A percentile compares a stretch with the other conserved stretches of the same genome.
phyloP scores from a whole-genome alignment of 2,797 vertebrate species.

The Perodicticus potto region DNA sequence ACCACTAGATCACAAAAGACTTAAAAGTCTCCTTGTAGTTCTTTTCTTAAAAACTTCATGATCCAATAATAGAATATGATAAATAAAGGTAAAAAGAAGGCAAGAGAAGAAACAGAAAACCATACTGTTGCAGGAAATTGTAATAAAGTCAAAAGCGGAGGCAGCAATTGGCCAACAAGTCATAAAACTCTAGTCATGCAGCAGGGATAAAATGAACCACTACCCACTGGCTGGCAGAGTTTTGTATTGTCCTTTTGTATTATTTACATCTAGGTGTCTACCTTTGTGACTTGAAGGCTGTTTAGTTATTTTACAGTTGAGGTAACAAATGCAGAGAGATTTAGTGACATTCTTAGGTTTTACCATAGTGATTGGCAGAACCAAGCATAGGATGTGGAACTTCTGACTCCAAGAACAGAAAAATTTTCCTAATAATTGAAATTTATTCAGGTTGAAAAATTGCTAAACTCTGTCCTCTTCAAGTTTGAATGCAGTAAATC shows the following conservation, averaged over 20 bases:
- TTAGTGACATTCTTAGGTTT: not conserved
- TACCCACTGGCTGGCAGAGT: constrained; percentile 26
- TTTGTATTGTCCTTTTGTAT: constrained; percentile 66
- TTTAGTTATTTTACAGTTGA: constrained; percentile 63
- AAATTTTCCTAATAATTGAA: constrained; percentile 38
- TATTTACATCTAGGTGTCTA: constrained; percentile 48
- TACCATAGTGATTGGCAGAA: not conserved
- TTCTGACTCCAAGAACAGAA: not conserved
- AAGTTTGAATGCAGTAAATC: constrained; percentile 36
- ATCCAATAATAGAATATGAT: constrained; percentile 61
- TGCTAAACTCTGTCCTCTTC: not conserved
- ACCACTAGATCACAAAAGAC: constrained; percentile 54
- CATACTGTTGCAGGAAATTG: constrained; percentile 79
- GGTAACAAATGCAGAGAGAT: not conserved
- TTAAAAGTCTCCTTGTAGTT: constrained; percentile 20
- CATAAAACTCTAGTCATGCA: constrained; percentile 73
- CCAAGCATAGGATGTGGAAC: not conserved
- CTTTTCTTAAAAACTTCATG: constrained; percentile 54
- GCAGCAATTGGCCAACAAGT: constrained; percentile 69
- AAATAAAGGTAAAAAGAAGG: constrained; percentile 65
- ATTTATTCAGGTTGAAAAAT: not conserved
- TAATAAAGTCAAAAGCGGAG: constrained; percentile 78
- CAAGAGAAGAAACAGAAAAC: constrained; percentile 75
- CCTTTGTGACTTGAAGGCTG: constrained; percentile 41
- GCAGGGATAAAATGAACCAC: constrained; percentile 51